Conservation (phyloP, 2,113 vertebrate genomes). For the Puntigrus tetrazona region DNA sequence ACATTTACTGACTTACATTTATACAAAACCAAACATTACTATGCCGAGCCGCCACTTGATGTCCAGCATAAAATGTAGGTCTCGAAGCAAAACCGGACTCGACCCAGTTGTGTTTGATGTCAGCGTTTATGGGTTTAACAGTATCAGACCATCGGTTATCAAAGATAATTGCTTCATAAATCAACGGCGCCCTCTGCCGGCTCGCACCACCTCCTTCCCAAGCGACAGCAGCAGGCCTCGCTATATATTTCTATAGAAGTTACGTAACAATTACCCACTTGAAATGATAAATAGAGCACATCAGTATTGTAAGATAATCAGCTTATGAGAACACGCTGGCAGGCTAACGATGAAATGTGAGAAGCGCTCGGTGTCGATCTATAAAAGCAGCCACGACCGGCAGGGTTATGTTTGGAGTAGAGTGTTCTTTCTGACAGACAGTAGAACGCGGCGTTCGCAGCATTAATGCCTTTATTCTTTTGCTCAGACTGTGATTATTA, state of each 20-base stretch:
- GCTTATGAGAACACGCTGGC: slow-evolving; percentile 12
- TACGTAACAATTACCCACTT: slow-evolving; percentile 17
- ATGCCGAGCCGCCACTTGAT: background rate
- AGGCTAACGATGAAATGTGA: background rate
- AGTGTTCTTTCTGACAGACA: background rate
- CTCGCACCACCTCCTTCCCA: no score
- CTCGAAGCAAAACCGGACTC: background rate
- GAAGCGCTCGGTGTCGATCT: background rate
- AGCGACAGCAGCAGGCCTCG: background rate
- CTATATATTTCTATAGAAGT: background rate
- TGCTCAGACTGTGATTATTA: background rate
- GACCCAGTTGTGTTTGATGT: background rate
- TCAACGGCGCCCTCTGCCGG: slow-evolving; percentile 32
- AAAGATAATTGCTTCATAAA: background rate
- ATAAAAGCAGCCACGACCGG: background rate
- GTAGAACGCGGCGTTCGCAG: background rate
- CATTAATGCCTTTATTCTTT: background rate
- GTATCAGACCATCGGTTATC: background rate
- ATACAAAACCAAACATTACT: background rate
- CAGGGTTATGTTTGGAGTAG: background rate
- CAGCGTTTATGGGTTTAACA: background rate
- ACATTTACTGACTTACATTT: background rate
- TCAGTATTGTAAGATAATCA: slow-evolving; percentile 20
- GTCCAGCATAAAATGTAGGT: background rate
- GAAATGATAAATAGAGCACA: slow-evolving; percentile 24